Conservation (phyloP, 2,113 vertebrate species). For the Himantopus leucocephalus region DNA sequence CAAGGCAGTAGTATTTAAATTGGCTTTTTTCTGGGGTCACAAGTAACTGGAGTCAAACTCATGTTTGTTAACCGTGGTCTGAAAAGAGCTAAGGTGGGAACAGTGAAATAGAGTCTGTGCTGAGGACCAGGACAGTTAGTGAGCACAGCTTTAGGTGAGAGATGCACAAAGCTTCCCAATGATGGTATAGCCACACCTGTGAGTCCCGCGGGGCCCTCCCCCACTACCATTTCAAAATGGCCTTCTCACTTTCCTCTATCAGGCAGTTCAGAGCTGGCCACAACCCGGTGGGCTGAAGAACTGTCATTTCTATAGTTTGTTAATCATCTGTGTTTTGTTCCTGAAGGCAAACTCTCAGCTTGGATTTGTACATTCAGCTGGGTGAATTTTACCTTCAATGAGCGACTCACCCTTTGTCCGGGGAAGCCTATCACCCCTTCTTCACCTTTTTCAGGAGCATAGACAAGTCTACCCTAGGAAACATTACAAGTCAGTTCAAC, state of each 20-base stretch:
- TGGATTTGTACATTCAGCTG: neutral
- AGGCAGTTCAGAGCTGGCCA: neutral
- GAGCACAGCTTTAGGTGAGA: neutral
- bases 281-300: neutral
- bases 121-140: neutral
- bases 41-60: neutral
- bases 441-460: conserved; percentile 81
- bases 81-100: neutral
- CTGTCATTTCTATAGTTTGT: neutral
- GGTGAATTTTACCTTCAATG: neutral
- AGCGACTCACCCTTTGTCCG: conserved; percentile 80
- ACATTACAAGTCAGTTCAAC: neutral
- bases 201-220: neutral
- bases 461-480: conserved; percentile 66
- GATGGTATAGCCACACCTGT: neutral
- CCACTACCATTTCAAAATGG: neutral
- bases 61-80: neutral
- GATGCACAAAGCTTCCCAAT: neutral
- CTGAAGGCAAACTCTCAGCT: neutral
- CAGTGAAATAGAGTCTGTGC: neutral
- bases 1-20: neutral
- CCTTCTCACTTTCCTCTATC: neutral
- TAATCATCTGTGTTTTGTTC: neutral
- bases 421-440: conserved; percentile 82
- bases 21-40: neutral